Conservation (phyloP, 1,140 invertebrate genomes). For the Heterodera carotae region DNA sequence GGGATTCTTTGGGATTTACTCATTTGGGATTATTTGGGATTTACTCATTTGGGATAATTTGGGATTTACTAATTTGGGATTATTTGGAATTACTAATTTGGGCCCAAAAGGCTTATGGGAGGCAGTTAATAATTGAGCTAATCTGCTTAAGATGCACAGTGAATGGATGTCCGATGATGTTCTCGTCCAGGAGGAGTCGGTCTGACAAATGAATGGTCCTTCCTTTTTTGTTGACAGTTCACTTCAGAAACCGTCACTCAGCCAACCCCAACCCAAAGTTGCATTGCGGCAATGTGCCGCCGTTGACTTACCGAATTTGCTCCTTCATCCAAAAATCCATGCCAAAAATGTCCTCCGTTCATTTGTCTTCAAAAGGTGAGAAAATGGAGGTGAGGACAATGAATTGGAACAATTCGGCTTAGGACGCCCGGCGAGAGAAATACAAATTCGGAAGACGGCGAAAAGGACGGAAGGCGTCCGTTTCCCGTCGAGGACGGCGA, state of each 20-base stretch:
- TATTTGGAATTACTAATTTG: too few species aligned
- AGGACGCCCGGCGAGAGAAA: neutral
- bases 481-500: neutral
- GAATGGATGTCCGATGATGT: constrained; percentile 99
- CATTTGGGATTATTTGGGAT: too few species aligned
- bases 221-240: neutral
- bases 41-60: too few species aligned
- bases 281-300: constrained; percentile 36
- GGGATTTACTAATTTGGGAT: too few species aligned
- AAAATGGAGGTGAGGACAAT: neutral
- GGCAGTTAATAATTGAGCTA: too few species aligned
- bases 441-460: neutral
- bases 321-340: constrained; percentile 15
- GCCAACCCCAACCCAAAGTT: constrained; percentile 54
- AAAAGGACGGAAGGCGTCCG: neutral
- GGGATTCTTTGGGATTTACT: too few species aligned
- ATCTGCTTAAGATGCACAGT: constrained; percentile 74
- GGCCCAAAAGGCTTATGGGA: too few species aligned
- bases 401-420: neutral
- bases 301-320: neutral
- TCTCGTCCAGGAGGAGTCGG: constrained; percentile 69
- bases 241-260: constrained; percentile 47
- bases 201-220: constrained; percentile 73
- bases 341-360: neutral
- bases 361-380: constrained; percentile 2